phyloP scores from a whole-genome alignment of 2,113 vertebrate species.

The Cettia cetti region DNA sequence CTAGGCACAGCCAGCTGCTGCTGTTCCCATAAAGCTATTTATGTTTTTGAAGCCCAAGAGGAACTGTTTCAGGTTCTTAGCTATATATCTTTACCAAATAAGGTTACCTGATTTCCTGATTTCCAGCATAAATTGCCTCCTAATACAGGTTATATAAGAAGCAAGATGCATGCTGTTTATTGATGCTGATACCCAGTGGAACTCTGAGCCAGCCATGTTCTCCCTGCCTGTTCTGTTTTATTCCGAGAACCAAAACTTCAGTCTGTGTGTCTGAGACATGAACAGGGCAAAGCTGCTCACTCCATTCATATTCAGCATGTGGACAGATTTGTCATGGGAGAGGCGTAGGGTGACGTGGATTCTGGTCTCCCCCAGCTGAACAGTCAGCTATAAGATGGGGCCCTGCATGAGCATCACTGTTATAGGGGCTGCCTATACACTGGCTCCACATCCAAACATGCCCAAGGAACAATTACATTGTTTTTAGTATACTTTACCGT shows the following conservation, averaged over 20 bases:
- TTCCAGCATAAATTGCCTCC: not conserved
- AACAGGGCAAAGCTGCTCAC: not conserved
- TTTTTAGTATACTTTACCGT: not conserved
- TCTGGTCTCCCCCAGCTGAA: not conserved
- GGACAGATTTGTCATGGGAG: not conserved
- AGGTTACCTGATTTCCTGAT: not conserved
- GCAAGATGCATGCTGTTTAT: not conserved
- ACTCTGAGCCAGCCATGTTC: accelerated
- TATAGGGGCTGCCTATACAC: accelerated
- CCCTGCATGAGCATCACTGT: not conserved
- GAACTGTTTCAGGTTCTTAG: not conserved
- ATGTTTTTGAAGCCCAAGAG: not conserved
- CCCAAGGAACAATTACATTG: not conserved
- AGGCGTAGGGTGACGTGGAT: accelerated
- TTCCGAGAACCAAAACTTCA: not conserved
- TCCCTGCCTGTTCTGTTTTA: not conserved
- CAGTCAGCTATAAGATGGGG: not conserved
- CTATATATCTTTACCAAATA: not conserved
- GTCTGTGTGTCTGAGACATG: accelerated
- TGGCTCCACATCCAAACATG: not conserved
- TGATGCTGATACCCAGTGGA: not conserved
- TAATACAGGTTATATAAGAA: not conserved
- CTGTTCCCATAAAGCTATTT: not conserved
- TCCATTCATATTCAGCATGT: accelerated
- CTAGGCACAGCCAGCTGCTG: not conserved